phyloP scores from a whole-genome alignment of 1,140 invertebrate genomes.

The Caenorhabditis remanei region DNA sequence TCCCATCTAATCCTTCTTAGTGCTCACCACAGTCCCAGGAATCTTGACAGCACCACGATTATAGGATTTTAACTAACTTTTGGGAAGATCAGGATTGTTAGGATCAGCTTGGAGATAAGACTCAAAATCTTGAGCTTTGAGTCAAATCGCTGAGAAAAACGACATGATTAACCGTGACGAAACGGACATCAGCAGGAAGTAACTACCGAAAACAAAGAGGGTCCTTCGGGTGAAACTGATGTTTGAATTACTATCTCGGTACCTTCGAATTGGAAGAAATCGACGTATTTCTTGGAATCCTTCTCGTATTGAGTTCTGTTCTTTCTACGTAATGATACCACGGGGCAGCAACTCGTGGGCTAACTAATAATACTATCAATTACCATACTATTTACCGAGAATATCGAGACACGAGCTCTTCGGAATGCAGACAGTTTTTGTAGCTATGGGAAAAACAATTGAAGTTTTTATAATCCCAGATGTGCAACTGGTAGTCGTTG shows the following conservation, averaged over 20 bases:
- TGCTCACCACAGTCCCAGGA: not conserved
- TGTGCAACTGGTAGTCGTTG: not conserved
- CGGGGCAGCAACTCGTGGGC: not conserved
- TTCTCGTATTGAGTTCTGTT: not conserved
- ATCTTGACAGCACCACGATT: not conserved
- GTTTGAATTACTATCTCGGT: not conserved
- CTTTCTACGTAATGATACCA: not conserved
- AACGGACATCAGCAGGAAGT: not conserved
- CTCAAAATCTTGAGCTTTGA: not conserved
- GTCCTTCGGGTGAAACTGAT: not conserved
- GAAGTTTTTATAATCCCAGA: not conserved
- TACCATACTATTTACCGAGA: not conserved
- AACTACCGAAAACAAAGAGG: not conserved
- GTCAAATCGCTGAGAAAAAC: not conserved
- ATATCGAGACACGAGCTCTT: not conserved
- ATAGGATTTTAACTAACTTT: slow-evolving; percentile 20
- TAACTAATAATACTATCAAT: not conserved
- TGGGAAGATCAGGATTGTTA: not conserved
- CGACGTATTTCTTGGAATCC: not conserved
- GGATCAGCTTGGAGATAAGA: not conserved
- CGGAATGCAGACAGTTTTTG: not conserved
- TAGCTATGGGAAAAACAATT: slow-evolving; percentile 17
- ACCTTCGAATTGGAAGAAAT: not conserved
- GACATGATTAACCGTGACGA: slow-evolving; percentile 7
- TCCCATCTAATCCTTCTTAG: not conserved